phyloP scores from a whole-genome alignment of 2,888 invertebrate genomes.

The Latrodectus elegans region DNA sequence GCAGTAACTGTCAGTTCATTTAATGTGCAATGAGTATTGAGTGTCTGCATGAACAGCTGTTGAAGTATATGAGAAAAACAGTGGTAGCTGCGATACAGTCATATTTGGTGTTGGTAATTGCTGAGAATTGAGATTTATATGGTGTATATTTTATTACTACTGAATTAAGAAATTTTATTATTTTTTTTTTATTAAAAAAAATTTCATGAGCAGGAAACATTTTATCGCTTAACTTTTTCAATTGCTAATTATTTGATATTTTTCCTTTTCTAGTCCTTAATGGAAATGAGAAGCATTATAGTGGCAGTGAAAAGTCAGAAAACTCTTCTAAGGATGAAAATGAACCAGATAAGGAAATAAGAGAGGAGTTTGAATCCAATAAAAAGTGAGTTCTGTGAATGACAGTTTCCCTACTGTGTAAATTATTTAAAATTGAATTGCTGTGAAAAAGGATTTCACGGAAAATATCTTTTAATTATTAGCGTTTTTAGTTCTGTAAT shows the following conservation, averaged over 20 bases:
- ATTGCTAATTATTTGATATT: neutral
- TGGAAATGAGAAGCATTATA: conserved; percentile 43
- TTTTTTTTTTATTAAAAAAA: no score
- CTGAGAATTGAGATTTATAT: neutral
- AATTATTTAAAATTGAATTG: neutral
- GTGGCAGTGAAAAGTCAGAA: conserved; percentile 37
- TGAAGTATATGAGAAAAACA: no score
- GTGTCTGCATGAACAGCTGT: no score
- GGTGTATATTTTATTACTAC: no score
- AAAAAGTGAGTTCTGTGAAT: conserved; percentile 16
- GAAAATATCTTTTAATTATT: neutral
- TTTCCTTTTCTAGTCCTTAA: conserved; percentile 29
- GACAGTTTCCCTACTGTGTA: no score
- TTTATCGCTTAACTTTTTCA: no score
- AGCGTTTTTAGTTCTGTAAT: neutral
- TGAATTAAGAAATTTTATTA: no score
- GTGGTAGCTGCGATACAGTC: no score
- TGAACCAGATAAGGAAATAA: conserved; percentile 10
- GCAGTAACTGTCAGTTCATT: no score
- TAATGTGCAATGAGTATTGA: no score
- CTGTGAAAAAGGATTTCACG: neutral
- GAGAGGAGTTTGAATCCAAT: neutral
- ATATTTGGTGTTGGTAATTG: neutral
- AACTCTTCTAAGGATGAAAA: conserved; percentile 24
- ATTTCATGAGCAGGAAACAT: no score